Conservation (phyloP, 2,797 vertebrate genomes). For the Rhinichthys osculus region DNA sequence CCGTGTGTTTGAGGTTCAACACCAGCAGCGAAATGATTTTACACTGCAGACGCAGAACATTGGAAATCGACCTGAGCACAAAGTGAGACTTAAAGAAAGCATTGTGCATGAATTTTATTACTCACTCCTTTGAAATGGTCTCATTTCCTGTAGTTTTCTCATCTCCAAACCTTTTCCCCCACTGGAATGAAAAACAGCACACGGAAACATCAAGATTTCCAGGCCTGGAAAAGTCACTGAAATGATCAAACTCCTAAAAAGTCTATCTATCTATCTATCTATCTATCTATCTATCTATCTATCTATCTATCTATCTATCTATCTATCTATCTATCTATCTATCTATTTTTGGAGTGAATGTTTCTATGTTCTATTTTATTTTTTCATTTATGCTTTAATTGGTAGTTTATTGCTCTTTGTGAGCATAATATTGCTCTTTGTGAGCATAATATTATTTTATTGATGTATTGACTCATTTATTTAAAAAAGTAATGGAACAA, state of each 20-base stretch:
- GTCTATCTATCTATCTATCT: no score
- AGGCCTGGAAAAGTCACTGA: neutral
- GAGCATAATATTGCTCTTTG: neutral
- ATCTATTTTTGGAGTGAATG: neutral
- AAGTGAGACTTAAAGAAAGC: neutral
- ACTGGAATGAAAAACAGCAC: neutral
- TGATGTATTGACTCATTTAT: no score
- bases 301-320: no score
- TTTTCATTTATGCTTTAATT: neutral
- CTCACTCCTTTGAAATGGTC: slow-evolving; percentile 48
- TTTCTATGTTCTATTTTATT: neutral
- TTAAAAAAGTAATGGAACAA: no score
- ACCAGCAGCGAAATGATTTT: neutral
- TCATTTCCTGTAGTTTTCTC: slow-evolving; percentile 48
- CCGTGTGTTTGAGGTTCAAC: slow-evolving; percentile 24
- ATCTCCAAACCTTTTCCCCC: no score
- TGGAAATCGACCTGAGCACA: neutral
- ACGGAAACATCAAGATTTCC: neutral
- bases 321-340: neutral
- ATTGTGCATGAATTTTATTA: neutral
- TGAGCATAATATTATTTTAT: neutral
- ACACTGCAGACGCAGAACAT: neutral
- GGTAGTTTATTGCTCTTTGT: neutral
- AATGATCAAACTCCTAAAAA: neutral
- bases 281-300: neutral